These are phyloP conservation scores for Diploscapter pachys DNA, from an alignment of 1,140 invertebrate genomes.

Conservation along the genomic window DNA sequence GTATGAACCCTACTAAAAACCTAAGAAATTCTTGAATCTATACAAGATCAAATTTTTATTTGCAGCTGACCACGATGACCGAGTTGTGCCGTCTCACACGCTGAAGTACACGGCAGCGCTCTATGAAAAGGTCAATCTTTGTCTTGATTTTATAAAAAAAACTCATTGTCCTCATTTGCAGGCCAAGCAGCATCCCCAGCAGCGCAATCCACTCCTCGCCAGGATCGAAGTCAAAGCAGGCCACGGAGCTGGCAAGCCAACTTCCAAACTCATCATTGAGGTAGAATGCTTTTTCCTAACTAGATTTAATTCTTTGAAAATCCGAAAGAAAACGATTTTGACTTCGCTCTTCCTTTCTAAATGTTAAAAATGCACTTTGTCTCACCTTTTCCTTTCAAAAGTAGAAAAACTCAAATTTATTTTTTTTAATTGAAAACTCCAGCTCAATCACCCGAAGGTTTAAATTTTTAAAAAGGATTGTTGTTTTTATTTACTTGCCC, in stretches of 20 bases:
- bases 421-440: too few species aligned
- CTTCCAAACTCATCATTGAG: slow-evolving; percentile 73
- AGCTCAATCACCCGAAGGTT: too few species aligned
- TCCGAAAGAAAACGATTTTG: background rate
- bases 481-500: too few species aligned
- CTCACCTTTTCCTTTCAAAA: too few species aligned
- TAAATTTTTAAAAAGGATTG: too few species aligned
- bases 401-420: too few species aligned
- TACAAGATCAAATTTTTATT: too few species aligned
- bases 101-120: slow-evolving; percentile 88
- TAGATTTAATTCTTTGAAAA: slow-evolving; percentile 33
- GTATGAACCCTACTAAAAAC: too few species aligned
- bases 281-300: slow-evolving; percentile 1
- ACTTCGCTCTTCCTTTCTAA: too few species aligned
- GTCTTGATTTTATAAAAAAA: background rate
- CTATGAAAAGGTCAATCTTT: slow-evolving; percentile 71
- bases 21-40: too few species aligned
- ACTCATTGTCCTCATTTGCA: slow-evolving; percentile 40
- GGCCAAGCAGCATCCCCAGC: slow-evolving; percentile 64
- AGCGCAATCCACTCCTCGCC: slow-evolving; percentile 83
- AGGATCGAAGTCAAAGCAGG: slow-evolving; percentile 89
- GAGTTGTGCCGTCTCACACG: slow-evolving; percentile 91
- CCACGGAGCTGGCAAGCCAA: slow-evolving; percentile 92
- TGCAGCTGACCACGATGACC: slow-evolving; percentile 92
- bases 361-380: too few species aligned